phyloP scores from a whole-genome alignment of 2,888 invertebrate species.

The Eupithecia abbreviata region DNA sequence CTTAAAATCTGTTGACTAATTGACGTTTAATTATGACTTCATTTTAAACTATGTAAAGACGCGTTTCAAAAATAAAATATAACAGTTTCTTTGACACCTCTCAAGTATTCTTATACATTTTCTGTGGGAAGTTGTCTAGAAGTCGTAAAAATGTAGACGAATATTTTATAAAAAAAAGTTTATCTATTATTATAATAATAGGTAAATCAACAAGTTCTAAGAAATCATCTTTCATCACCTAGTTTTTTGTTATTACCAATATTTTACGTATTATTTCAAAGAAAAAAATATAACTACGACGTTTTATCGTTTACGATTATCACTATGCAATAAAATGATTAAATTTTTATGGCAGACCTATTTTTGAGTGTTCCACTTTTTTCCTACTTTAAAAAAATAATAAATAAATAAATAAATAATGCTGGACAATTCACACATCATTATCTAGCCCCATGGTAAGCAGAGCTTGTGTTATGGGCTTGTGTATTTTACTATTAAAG shows the following conservation, averaged over 20 bases:
- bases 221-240: conserved; percentile 5
- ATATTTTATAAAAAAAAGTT: background rate
- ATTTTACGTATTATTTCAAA: background rate
- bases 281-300: conserved; percentile 4
- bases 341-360: background rate
- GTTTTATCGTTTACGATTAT: conserved; percentile 27
- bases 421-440: too few species aligned
- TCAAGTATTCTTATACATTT: background rate
- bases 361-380: background rate
- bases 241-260: background rate
- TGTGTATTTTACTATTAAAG: too few species aligned
- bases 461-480: too few species aligned
- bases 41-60: too few species aligned
- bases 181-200: background rate
- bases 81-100: background rate
- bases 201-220: background rate
- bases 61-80: background rate
- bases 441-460: too few species aligned
- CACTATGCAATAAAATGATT: conserved; percentile 22
- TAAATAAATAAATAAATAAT: too few species aligned
- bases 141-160: background rate
- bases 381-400: too few species aligned
- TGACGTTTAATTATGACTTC: too few species aligned
- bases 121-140: background rate
- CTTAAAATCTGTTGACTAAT: too few species aligned